phyloP scores from a whole-genome alignment of 2,797 vertebrate species.

The Anableps anableps region DNA sequence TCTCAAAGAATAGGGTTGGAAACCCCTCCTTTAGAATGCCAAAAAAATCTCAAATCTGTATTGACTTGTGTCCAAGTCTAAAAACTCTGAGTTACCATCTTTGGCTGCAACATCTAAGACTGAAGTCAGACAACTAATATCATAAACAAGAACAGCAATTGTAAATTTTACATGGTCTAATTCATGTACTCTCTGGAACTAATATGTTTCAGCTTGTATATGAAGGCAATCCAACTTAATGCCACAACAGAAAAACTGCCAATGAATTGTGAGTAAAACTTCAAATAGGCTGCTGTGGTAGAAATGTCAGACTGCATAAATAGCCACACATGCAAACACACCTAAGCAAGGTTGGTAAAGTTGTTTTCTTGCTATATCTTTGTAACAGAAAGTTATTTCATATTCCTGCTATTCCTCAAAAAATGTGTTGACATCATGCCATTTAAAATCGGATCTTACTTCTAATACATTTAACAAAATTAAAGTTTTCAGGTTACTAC shows the following conservation, averaged over 20 bases:
- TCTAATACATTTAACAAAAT: no score
- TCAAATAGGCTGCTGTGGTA: background rate
- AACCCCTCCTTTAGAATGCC: no score
- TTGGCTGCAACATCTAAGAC: background rate
- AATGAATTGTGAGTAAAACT: background rate
- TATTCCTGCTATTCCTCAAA: no score
- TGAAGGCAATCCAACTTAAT: background rate
- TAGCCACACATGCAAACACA: background rate
- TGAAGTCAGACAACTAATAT: background rate
- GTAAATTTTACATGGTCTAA: background rate
- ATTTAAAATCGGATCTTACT: no score
- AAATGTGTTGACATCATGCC: no score
- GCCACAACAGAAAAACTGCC: slow-evolving; percentile 6
- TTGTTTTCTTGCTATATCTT: no score
- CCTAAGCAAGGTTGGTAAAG: no score
- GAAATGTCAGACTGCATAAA: background rate
- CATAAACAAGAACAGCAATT: background rate
- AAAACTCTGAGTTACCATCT: background rate
- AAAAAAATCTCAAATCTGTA: no score
- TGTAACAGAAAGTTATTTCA: no score
- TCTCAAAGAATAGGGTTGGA: no score
- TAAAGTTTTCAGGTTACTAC: no score
- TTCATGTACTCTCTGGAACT: background rate
- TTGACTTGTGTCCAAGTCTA: background rate
- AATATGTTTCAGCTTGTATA: background rate